A percentile compares a stretch with the other conserved stretches of the same genome.
Evolutionary conservation across 1,140 invertebrate genomes (phyloP).

Genomic region (Luehdorfia chinensis): DNA sequence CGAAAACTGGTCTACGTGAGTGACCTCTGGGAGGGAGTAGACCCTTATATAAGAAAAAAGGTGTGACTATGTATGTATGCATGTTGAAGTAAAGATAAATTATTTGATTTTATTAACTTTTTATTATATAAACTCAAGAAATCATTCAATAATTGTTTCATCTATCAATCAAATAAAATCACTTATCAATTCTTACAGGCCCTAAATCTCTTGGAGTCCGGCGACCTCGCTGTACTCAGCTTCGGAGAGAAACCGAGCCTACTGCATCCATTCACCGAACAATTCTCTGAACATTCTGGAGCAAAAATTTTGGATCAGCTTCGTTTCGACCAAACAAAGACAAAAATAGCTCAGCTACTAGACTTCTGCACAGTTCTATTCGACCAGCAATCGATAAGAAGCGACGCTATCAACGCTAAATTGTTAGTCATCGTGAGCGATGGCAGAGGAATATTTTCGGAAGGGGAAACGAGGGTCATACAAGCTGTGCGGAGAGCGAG

Average conservation of each 20-base stretch:
- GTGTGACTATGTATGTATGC: no score
- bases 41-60: no score
- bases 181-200: slow-evolving; percentile 84
- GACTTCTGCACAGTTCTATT: slow-evolving; percentile 87
- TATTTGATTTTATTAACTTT: no score
- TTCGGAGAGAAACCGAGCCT: slow-evolving; percentile 93
- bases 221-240: slow-evolving; percentile 92
- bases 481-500: slow-evolving; percentile 89
- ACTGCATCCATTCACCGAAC: slow-evolving; percentile 90
- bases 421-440: slow-evolving; percentile 96
- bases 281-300: slow-evolving; percentile 90
- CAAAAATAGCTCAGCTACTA: slow-evolving; percentile 87
- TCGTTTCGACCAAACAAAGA: slow-evolving; percentile 89
- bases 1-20: no score
- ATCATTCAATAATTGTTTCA: no score
- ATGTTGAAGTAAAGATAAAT: no score
- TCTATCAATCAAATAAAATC: no score
- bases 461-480: slow-evolving; percentile 88
- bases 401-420: slow-evolving; percentile 85
- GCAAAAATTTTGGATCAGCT: slow-evolving; percentile 87
- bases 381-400: slow-evolving; percentile 72
- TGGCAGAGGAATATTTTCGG: slow-evolving; percentile 94
- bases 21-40: no score
- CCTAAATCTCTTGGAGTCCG: slow-evolving; percentile 94
- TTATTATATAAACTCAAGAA: no score